Conservation (phyloP, 2,797 vertebrate genomes). For the Spinus pinus region DNA sequence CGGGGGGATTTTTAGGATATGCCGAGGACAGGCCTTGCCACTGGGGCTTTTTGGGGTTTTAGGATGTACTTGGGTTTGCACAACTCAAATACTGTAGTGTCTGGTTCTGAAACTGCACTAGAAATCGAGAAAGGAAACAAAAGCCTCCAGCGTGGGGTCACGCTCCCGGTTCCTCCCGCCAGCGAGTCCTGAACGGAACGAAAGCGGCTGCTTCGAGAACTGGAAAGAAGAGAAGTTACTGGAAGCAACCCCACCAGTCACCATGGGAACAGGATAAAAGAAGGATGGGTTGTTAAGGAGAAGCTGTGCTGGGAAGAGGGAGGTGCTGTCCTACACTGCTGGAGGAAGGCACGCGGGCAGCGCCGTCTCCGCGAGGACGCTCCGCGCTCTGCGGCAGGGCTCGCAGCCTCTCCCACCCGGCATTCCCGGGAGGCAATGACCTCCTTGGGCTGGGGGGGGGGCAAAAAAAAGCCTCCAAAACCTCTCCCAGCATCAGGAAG, state of each 20-base stretch:
- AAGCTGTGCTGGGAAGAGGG: neutral
- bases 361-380: neutral
- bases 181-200: conserved; percentile 44
- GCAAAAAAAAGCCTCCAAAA: neutral
- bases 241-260: conserved; percentile 18
- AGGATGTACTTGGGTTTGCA: neutral
- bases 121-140: neutral
- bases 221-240: conserved; percentile 57
- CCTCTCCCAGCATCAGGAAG: neutral
- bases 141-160: neutral
- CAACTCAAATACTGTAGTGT: conserved; percentile 58
- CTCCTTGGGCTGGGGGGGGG: neutral
- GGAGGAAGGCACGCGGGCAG: neutral
- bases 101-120: conserved; percentile 10
- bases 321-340: neutral
- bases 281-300: neutral
- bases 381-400: neutral
- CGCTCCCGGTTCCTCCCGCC: neutral
- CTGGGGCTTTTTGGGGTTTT: neutral
- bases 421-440: neutral
- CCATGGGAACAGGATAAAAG: neutral
- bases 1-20: neutral
- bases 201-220: conserved; percentile 41
- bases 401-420: neutral
- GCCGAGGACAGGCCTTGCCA: neutral